A percentile compares a stretch with the other conserved stretches of the same genome.
phyloP scores from a whole-genome alignment of 2,888 invertebrate species.

The Cerceris rybyensis region DNA sequence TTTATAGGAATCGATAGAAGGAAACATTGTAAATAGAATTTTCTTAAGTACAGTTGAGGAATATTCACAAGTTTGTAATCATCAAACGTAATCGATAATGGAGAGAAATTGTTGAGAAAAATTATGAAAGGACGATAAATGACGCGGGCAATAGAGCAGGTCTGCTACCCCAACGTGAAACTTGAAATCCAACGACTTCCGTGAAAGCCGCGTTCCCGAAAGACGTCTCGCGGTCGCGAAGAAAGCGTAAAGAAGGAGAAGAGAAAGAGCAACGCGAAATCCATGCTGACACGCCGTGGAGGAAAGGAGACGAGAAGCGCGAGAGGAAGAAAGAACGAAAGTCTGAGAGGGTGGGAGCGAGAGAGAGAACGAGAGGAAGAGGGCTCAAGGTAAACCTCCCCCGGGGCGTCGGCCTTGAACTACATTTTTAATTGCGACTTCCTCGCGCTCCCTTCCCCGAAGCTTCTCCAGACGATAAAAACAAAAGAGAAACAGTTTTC shows the following conservation, averaged over 20 bases:
- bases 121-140: no score
- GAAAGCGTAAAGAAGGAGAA: constrained; percentile 23
- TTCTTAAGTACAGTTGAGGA: no score
- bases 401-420: constrained; percentile 79
- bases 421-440: constrained; percentile 81
- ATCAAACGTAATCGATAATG: neutral
- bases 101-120: neutral
- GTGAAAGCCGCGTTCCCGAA: constrained; percentile 26
- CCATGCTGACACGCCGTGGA: constrained; percentile 35
- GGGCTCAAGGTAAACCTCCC: constrained; percentile 68
- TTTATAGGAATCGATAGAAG: neutral
- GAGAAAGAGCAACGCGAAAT: constrained; percentile 41
- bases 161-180: constrained; percentile 1
- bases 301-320: constrained; percentile 43
- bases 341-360: constrained; percentile 35
- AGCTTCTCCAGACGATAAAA: constrained; percentile 76
- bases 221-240: constrained; percentile 26
- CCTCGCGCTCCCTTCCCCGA: constrained; percentile 59
- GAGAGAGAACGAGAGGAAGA: constrained; percentile 59
- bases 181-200: constrained; percentile 20
- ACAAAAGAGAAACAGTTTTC: constrained; percentile 81
- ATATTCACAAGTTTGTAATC: no score
- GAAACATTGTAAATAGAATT: neutral
- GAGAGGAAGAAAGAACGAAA: constrained; percentile 43
- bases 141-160: neutral